phyloP scores from a whole-genome alignment of 2,797 vertebrate species.

The Periophthalmus magnuspinnatus region DNA sequence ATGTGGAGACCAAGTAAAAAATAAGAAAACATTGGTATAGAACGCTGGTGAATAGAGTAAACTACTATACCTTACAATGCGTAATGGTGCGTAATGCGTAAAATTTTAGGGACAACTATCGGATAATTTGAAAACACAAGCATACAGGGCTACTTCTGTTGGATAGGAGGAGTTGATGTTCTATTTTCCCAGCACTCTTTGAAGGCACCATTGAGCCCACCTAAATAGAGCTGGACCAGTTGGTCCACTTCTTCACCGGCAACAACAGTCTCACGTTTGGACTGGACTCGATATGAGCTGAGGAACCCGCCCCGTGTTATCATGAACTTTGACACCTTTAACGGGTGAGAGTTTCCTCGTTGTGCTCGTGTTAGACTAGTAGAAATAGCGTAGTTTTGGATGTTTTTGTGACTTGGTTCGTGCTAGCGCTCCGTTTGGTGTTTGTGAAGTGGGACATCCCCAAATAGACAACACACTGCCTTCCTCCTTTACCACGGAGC shows the following conservation, averaged over 20 bases:
- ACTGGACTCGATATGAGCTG: slow-evolving; percentile 32
- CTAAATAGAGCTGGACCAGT: background rate
- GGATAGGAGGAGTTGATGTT: background rate
- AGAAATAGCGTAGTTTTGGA: slow-evolving; percentile 30
- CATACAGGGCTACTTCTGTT: too few species aligned
- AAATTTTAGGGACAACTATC: background rate
- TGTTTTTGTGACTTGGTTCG: slow-evolving; percentile 14
- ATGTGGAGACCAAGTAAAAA: background rate
- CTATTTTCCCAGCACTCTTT: background rate
- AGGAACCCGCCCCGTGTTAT: slow-evolving; percentile 29
- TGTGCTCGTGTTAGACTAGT: slow-evolving; percentile 43
- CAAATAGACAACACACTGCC: background rate
- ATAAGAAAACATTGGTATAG: background rate
- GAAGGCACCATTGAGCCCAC: slow-evolving; percentile 46
- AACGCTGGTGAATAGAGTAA: background rate
- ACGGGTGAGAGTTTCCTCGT: slow-evolving; percentile 54
- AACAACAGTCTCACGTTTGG: slow-evolving; percentile 6
- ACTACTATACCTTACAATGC: background rate
- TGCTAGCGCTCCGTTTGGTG: background rate
- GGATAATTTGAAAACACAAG: background rate
- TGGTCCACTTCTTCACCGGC: background rate
- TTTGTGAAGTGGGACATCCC: slow-evolving; percentile 7
- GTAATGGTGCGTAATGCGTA: background rate
- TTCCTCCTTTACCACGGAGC: background rate
- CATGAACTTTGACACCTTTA: slow-evolving; percentile 41